These are phyloP conservation scores for Cheirogaleus medius DNA, from an alignment of 2,113 vertebrate genomes.

Conservation along the genomic window DNA sequence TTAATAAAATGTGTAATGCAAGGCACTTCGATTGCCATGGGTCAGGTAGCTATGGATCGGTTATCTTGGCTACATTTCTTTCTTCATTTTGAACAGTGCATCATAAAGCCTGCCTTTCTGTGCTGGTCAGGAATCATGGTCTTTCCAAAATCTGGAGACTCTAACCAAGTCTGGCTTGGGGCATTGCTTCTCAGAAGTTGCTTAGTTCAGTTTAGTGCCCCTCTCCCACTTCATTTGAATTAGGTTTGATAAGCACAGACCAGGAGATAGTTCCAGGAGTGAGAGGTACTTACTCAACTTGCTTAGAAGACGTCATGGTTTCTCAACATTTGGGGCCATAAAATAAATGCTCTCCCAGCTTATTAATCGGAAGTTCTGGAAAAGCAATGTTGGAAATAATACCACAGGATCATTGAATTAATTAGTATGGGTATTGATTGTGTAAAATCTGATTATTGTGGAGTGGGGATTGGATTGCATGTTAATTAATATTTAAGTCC, in stretches of 20 bases:
- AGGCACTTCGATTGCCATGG: neutral
- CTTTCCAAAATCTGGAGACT: neutral
- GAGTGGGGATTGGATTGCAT: slow-evolving; percentile 68
- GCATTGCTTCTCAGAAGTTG: neutral
- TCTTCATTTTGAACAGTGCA: neutral
- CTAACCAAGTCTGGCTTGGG: neutral
- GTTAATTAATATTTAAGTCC: slow-evolving; percentile 76
- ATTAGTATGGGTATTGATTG: slow-evolving; percentile 62
- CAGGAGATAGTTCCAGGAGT: neutral
- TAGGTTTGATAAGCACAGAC: neutral
- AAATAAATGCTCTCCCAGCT: neutral
- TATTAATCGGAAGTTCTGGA: slow-evolving; percentile 42
- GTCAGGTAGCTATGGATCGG: neutral
- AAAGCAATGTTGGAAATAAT: slow-evolving; percentile 44
- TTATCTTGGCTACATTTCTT: neutral
- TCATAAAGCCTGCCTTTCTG: neutral
- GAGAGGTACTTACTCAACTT: neutral
- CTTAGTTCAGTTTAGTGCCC: neutral
- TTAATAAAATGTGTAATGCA: neutral
- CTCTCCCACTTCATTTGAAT: neutral
- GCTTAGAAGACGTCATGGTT: neutral
- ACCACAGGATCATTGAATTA: slow-evolving; percentile 58
- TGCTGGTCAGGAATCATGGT: neutral
- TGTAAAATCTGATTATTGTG: slow-evolving; percentile 67
- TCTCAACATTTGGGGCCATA: neutral